Evolutionary conservation across 2,888 invertebrate genomes (phyloP), one percentile per base, ranked within the genome.

Genomic region (Nematopogon swammerdamellus): DNA sequence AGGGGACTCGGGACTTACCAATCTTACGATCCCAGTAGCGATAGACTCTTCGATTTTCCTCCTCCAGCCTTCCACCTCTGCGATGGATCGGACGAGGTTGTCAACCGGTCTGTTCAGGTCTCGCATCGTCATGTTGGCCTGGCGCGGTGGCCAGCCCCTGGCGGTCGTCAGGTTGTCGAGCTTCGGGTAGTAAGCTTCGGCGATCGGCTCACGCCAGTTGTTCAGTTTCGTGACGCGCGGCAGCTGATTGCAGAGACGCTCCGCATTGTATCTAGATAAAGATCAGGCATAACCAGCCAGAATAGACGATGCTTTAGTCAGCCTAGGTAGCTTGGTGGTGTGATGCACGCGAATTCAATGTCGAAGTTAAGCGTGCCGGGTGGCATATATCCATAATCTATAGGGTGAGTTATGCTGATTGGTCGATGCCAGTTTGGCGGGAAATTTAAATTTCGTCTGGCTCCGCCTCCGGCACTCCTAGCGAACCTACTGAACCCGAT

Each of bases 111-210:
- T 81, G 57, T 85, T 83, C 44, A 92, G 60, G 66, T 91, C 86
- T 54, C 80, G 70, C 53, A 89, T 73, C 1, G 58, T 53, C 60
- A 85, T 82, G 54, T 83, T 82, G 17, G 82, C 70, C 17, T 85
- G 82, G 29, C 92, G 82, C 1, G 89, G 82, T 0, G 91, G 88
- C 84, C 88, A 92, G 0, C 86, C 83, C 19, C 91, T 83, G 49
- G 88, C 87, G 43, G 83, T 80, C 1, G 83, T 85, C 56, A 85
- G 67, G 53, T 88, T 88, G 66, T 91, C 86, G 42, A 93, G 70
- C 70, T 92, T 93, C 0, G 92, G 89, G 70, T 88, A 93, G 62
- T 93, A 93, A 0, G 87, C 92, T 63, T 92, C 91, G 0, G 80
- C 70, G 48, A 92, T 86, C 0, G 87, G 84, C 4, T 85, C 86